A percentile compares a stretch with the other conserved stretches of the same genome.
These are phyloP conservation scores for Hydroisotoma schaefferi DNA, from an alignment of 2,888 invertebrate species.

Conservation along the genomic window DNA sequence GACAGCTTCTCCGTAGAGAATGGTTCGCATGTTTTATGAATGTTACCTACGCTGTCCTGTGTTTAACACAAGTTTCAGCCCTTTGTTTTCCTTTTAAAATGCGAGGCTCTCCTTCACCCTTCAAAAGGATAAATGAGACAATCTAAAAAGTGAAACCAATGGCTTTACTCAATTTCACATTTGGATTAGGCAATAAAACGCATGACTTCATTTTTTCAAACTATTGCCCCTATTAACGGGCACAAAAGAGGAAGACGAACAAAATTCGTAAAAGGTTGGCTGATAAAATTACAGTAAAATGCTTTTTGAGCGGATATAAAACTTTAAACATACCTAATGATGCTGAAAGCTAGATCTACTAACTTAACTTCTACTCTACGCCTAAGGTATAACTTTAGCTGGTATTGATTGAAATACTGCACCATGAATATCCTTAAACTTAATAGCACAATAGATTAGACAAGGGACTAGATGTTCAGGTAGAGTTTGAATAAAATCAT, in stretches of 20 bases:
- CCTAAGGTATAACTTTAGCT: neutral
- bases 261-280: neutral
- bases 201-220: neutral
- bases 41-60: no score
- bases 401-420: neutral
- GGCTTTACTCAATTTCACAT: neutral
- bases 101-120: neutral
- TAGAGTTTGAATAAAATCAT: no score
- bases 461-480: no score
- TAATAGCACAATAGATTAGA: neutral
- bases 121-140: no score
- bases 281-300: neutral
- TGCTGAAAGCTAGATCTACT: no score
- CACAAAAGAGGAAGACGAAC: no score
- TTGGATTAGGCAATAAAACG: neutral
- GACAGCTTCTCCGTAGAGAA: no score
- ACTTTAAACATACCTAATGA: no score
- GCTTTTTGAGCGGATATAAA: conserved; percentile 1
- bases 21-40: no score
- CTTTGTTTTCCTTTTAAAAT: no score
- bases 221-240: neutral
- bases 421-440: neutral
- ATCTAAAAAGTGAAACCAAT: no score
- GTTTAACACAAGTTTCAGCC: no score
- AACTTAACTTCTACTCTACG: neutral